Evolutionary conservation across 1,140 invertebrate species (phyloP).

Genomic region (Delia radicum): DNA sequence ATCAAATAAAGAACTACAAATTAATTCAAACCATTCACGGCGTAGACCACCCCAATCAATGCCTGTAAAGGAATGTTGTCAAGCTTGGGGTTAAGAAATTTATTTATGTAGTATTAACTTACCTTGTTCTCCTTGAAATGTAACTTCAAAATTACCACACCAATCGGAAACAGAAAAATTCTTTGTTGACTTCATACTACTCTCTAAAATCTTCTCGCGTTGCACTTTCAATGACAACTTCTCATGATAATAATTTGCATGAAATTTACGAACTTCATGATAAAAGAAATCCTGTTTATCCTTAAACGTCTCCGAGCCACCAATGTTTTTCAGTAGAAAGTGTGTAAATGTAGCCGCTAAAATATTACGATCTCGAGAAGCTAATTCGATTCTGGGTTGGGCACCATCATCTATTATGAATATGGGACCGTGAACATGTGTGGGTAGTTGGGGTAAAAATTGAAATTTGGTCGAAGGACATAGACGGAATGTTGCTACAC

Average conservation of each 20-base stretch:
- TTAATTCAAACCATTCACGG: slow-evolving; percentile 90
- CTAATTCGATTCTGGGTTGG: slow-evolving; percentile 80
- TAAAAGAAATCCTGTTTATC: slow-evolving; percentile 96
- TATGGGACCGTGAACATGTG: slow-evolving; percentile 60
- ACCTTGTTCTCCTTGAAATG: slow-evolving; percentile 89
- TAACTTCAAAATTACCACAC: slow-evolving; percentile 92
- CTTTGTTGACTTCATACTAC: slow-evolving; percentile 83
- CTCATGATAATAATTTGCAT: slow-evolving; percentile 82
- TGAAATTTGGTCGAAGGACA: slow-evolving; percentile 86
- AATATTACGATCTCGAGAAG: slow-evolving; percentile 81
- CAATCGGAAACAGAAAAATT: slow-evolving; percentile 74
- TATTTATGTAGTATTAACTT: no score
- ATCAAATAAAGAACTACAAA: slow-evolving; percentile 86
- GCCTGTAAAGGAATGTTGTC: slow-evolving; percentile 59
- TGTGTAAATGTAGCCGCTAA: slow-evolving; percentile 91
- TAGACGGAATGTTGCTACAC: slow-evolving; percentile 87
- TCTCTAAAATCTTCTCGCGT: slow-evolving; percentile 77
- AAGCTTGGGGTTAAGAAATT: no score
- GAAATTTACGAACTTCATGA: slow-evolving; percentile 85
- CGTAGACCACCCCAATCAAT: slow-evolving; percentile 92
- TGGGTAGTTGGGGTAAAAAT: slow-evolving; percentile 61
- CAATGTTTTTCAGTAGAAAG: slow-evolving; percentile 92
- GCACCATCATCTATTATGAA: slow-evolving; percentile 85
- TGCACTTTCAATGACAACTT: slow-evolving; percentile 79
- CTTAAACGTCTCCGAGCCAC: slow-evolving; percentile 92